A percentile compares a stretch with the other conserved stretches of the same genome.
Evolutionary conservation across 1,140 invertebrate genomes (phyloP).

Genomic region (Cardiocondyla obscurior): DNA sequence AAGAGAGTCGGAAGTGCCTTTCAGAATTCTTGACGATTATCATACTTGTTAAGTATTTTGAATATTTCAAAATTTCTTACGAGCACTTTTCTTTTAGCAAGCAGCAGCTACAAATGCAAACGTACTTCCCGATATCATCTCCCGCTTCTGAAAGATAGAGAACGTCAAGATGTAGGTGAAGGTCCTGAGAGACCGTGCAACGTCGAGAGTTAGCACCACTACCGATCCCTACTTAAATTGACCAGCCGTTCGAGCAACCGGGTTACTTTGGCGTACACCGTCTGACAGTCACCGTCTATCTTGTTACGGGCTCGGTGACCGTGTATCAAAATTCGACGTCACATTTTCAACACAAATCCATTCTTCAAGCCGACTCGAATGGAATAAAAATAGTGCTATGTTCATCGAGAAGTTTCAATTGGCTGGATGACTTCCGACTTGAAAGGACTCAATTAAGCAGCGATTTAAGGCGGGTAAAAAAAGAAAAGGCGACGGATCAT

Average conservation of each 20-base stretch:
- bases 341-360: neutral
- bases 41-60: neutral
- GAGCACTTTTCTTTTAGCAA: neutral
- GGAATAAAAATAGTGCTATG: neutral
- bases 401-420: neutral
- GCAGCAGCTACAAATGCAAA: neutral
- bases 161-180: conserved; percentile 55
- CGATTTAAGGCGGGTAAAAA: neutral
- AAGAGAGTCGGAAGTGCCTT: neutral
- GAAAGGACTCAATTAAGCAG: conserved; percentile 30
- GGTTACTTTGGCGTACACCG: conserved; percentile 73
- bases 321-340: neutral
- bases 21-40: neutral
- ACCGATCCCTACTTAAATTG: conserved; percentile 74
- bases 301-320: neutral
- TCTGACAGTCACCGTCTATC: conserved; percentile 54
- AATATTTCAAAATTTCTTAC: neutral
- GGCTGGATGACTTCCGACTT: neutral
- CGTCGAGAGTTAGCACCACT: conserved; percentile 31
- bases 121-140: neutral
- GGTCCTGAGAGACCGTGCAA: conserved; percentile 45
- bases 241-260: conserved; percentile 66
- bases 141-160: neutral
- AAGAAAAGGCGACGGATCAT: neutral
- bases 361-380: neutral